Evolutionary conservation across 2,888 invertebrate genomes (phyloP), one percentile per base, ranked within the genome.

Genomic region (Choristoneura rosaceana): DNA sequence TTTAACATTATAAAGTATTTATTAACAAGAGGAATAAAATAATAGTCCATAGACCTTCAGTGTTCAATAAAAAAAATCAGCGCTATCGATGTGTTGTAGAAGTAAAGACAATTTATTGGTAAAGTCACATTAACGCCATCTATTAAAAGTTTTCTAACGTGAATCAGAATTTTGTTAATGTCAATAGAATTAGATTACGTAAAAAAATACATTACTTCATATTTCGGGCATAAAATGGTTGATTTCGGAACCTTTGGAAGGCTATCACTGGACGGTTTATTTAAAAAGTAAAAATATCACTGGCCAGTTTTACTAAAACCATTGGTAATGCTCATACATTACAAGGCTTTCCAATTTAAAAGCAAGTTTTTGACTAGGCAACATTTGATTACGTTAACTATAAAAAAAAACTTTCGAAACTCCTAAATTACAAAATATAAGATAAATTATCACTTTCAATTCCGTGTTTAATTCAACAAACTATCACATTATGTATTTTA

Each of bases 271-370:
- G 52, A 65, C 65, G 65, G 25, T 17, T 34, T 12, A 34, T 2
- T 34, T 17, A 52, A 65, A n/a, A 41, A 66, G 25, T 50, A 38
- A 15, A 34, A 34, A 38, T 66, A 66, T 66, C 41, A 66, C 65
- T 55, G 65, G 65, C 65, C 65, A 66, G 41, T 66, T 47, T 34
- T 2, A 64, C 64, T 43, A 34, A n/a, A 50, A 64, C 33, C 9
- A 47, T 15, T 59, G 33, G 38, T 38, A 59, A 59, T n/a, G 59
- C 9, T 34, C 14, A 38, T 25, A 25, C 12, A 12, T 62, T 43
- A 43, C 1, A 62, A 43, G 55, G 12, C 38, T n/a, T 38, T n/a
- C 14, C 17, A n/a, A 55, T 65, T 52, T 55, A 17, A 52, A 38
- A 52, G 15, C 41, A 7, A 25, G 41, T 34, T 55, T 55, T 55